Evolutionary conservation across 2,113 vertebrate species (phyloP).

Genomic region (Takifugu flavidus): DNA sequence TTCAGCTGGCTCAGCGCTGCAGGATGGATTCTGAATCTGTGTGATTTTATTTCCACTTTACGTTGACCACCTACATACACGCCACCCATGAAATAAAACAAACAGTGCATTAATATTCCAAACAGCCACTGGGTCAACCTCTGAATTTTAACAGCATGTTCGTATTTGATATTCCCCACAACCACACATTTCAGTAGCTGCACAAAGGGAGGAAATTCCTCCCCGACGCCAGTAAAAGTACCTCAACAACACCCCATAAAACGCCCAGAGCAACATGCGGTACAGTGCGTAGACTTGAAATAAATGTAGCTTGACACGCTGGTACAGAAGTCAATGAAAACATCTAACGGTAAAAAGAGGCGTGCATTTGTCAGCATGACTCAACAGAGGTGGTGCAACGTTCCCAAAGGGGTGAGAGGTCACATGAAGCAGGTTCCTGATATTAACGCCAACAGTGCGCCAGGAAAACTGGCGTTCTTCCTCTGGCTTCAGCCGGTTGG

Average conservation of each 20-base stretch:
- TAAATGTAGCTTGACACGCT: slow-evolving; percentile 6
- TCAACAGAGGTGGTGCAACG: slow-evolving; percentile 1
- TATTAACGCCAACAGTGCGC: slow-evolving; percentile 41
- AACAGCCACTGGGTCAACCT: slow-evolving; percentile 38
- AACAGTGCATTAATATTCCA: slow-evolving; percentile 45
- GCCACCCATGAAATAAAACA: slow-evolving; percentile 22
- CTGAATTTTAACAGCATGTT: slow-evolving; percentile 39
- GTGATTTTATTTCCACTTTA: slow-evolving; percentile 17
- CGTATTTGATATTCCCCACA: slow-evolving; percentile 43
- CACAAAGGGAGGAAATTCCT: slow-evolving; percentile 35
- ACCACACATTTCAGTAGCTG: slow-evolving; percentile 30
- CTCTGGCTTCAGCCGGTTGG: slow-evolving; percentile 28
- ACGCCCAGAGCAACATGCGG: slow-evolving; percentile 17
- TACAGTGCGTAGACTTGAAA: neutral
- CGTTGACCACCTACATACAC: slow-evolving; percentile 11
- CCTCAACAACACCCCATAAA: neutral
- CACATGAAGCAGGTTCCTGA: slow-evolving; percentile 3
- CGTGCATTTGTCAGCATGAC: neutral
- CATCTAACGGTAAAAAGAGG: slow-evolving; percentile 6
- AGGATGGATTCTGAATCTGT: slow-evolving; percentile 26
- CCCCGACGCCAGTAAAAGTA: slow-evolving; percentile 13
- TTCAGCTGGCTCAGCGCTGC: slow-evolving; percentile 27
- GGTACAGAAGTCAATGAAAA: slow-evolving; percentile 28
- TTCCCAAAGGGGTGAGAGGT: slow-evolving; percentile 13
- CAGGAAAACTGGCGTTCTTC: slow-evolving; percentile 24